Conservation (phyloP, 2,113 vertebrate genomes). For the Sprattus sprattus region DNA sequence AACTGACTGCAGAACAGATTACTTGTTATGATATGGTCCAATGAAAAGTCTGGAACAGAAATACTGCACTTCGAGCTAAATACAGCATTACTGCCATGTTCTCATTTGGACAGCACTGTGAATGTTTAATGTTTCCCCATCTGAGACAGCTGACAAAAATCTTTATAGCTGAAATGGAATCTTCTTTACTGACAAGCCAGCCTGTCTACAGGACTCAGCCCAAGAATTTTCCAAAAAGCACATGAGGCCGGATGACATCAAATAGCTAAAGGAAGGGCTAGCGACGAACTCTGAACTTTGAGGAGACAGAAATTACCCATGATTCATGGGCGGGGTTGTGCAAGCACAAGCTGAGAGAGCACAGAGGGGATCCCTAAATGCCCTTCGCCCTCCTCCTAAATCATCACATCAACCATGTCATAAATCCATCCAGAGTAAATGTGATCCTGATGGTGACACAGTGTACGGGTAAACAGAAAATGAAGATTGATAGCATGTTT, state of each 20-base stretch:
- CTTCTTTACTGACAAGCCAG: slow-evolving; percentile 24
- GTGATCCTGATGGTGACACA: slow-evolving; percentile 2
- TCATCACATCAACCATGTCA: slow-evolving; percentile 9
- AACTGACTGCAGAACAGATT: background rate
- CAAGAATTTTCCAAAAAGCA: background rate
- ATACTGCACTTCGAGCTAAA: background rate
- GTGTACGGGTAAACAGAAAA: background rate
- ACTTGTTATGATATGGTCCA: slow-evolving; percentile 1
- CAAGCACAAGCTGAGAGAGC: slow-evolving; percentile 1
- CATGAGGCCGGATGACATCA: background rate
- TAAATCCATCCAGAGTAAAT: background rate
- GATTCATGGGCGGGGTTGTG: slow-evolving; percentile 15
- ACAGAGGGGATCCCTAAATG: background rate
- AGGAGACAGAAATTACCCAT: slow-evolving; percentile 8
- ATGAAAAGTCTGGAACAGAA: background rate
- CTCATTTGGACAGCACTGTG: background rate
- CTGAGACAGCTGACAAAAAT: background rate
- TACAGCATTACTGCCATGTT: background rate
- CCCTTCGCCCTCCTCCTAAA: background rate
- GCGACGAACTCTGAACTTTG: slow-evolving; percentile 15
- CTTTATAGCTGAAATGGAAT: background rate
- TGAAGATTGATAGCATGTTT: background rate
- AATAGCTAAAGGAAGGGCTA: background rate
- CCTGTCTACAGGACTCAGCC: slow-evolving; percentile 16
- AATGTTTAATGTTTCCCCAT: background rate